Percentiles rank a stretch among this genome's conserved stretches.
phyloP scores from a whole-genome alignment of 2,888 invertebrate species.

The Acholoe squamosa region DNA sequence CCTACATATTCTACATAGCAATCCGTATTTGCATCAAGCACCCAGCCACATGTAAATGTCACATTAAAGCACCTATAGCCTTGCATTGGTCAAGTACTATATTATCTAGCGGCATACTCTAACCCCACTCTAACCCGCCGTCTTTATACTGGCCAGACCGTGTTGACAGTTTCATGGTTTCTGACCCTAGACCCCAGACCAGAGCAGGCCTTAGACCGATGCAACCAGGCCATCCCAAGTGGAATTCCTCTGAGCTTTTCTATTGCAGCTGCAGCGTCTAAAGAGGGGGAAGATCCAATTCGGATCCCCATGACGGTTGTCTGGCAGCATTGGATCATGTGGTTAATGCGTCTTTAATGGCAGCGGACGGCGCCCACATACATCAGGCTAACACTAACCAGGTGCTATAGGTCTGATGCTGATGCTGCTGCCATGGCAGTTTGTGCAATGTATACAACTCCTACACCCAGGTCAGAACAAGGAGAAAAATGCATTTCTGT shows the following conservation, averaged over 20 bases:
- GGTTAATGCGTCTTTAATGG: conserved; percentile 14
- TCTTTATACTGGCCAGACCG: neutral
- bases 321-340: neutral
- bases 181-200: neutral
- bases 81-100: too few species aligned
- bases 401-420: neutral
- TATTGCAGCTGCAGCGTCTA: neutral
- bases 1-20: too few species aligned
- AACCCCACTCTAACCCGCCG: too few species aligned
- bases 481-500: too few species aligned
- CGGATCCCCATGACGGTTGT: neutral
- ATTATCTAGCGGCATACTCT: too few species aligned
- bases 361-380: neutral
- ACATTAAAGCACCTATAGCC: too few species aligned
- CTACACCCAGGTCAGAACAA: too few species aligned
- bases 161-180: neutral
- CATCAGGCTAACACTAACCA: neutral
- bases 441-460: too few species aligned
- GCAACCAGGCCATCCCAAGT: neutral
- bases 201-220: neutral
- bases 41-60: too few species aligned
- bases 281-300: neutral
- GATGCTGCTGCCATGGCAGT: neutral
- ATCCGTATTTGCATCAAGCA: too few species aligned
- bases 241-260: neutral